These are phyloP conservation scores for Condylostylus longicornis DNA, from an alignment of 1,140 invertebrate species.

Conservation along the genomic window DNA sequence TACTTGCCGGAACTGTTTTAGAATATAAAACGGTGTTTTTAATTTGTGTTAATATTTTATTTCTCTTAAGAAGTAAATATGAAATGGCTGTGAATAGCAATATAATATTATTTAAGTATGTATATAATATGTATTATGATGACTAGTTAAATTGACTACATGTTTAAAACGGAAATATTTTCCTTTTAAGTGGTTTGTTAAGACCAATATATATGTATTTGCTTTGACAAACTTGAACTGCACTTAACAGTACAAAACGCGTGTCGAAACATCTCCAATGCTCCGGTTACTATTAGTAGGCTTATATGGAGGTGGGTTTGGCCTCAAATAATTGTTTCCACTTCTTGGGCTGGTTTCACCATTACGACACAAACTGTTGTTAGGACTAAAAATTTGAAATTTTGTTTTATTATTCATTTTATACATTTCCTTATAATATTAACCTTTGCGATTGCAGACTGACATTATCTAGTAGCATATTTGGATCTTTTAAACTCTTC, in stretches of 20 bases:
- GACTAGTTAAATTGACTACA: no score
- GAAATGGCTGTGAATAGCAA: no score
- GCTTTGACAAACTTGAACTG: slow-evolving; percentile 7
- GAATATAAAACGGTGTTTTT: no score
- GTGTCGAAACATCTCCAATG: slow-evolving; percentile 25
- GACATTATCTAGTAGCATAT: slow-evolving; percentile 23
- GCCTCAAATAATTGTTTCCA: slow-evolving; percentile 20
- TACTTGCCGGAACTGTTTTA: no score
- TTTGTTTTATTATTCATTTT: background rate
- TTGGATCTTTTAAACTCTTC: slow-evolving; percentile 28
- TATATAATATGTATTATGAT: no score
- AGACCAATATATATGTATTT: no score
- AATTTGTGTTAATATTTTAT: no score
- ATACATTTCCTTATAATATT: background rate
- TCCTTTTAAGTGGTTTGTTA: no score
- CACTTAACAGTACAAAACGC: slow-evolving; percentile 26
- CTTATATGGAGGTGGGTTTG: slow-evolving; percentile 29
- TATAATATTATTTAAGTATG: no score
- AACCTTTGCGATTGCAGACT: slow-evolving; percentile 28
- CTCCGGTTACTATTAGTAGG: slow-evolving; percentile 18
- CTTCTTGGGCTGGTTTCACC: slow-evolving; percentile 14
- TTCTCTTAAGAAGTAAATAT: no score
- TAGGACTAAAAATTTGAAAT: slow-evolving; percentile 15
- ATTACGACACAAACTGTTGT: slow-evolving; percentile 23
- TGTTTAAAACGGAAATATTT: no score